Percentiles rank a stretch among this genome's conserved stretches.
phyloP scores from a whole-genome alignment of 2,888 invertebrate genomes.

The Coecobrya sp. region DNA sequence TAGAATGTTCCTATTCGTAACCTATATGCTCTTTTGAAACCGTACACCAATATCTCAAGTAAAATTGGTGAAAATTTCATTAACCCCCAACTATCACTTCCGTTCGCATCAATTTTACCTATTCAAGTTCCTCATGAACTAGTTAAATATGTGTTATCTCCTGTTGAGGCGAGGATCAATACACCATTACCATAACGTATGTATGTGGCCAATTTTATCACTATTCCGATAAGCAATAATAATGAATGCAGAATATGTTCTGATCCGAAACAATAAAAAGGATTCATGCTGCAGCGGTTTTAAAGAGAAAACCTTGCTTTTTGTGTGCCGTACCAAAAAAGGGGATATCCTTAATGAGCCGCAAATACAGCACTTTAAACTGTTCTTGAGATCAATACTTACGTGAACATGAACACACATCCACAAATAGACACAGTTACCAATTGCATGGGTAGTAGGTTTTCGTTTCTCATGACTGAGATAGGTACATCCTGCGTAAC shows the following conservation, averaged over 20 bases:
- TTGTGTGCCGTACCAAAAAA: conserved; percentile 1
- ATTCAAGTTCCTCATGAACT: background rate
- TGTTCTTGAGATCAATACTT: background rate
- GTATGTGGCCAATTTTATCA: background rate
- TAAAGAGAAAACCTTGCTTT: conserved; percentile 5
- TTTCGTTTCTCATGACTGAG: background rate
- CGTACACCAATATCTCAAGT: background rate
- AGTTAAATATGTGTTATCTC: background rate
- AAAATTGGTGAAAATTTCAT: background rate
- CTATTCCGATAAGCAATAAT: background rate
- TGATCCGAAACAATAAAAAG: conserved; percentile 10
- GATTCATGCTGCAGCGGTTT: background rate
- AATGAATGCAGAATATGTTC: background rate
- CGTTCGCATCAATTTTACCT: background rate
- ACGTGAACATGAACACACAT: background rate
- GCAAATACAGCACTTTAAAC: background rate
- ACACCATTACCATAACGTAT: background rate
- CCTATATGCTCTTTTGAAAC: too few relatives aligned
- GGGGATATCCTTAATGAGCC: background rate
- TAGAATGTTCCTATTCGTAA: too few relatives aligned
- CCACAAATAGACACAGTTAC: background rate
- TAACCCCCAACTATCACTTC: background rate
- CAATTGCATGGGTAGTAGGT: background rate
- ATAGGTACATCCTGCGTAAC: too few relatives aligned
- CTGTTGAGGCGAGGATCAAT: background rate